These are phyloP conservation scores for Anthophora plumipes DNA, from an alignment of 2,888 invertebrate species.

Conservation along the genomic window DNA sequence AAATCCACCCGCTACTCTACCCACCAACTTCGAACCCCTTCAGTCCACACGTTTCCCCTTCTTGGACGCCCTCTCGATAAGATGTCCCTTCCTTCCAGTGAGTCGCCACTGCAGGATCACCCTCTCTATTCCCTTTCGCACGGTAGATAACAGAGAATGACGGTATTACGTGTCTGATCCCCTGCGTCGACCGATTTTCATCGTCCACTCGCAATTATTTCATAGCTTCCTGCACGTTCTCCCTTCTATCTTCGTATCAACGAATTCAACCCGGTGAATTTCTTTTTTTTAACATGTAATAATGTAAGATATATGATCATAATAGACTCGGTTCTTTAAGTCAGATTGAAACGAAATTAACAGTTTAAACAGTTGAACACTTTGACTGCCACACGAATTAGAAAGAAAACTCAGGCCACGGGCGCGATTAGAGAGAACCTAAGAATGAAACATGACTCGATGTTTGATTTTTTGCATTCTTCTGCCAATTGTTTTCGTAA, in stretches of 20 bases:
- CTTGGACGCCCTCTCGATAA: slow-evolving; percentile 75
- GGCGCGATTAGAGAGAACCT: too few relatives aligned
- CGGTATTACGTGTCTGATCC: slow-evolving; percentile 74
- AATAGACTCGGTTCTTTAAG: too few relatives aligned
- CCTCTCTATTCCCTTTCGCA: slow-evolving; percentile 55
- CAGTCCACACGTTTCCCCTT: slow-evolving; percentile 71
- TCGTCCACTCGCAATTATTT: slow-evolving; percentile 62
- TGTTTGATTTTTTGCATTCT: too few relatives aligned
- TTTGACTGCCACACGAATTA: too few relatives aligned
- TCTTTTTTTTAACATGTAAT: background rate
- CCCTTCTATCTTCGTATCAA: slow-evolving; percentile 8
- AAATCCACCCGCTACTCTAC: slow-evolving; percentile 69
- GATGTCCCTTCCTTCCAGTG: slow-evolving; percentile 71
- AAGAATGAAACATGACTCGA: too few relatives aligned
- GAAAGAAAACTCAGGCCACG: too few relatives aligned
- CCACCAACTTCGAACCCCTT: slow-evolving; percentile 74
- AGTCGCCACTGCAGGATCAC: slow-evolving; percentile 63
- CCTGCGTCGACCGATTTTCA: slow-evolving; percentile 59
- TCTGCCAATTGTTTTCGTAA: too few relatives aligned
- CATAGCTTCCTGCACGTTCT: slow-evolving; percentile 37
- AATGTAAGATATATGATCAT: too few relatives aligned
- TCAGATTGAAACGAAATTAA: too few relatives aligned
- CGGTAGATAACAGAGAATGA: slow-evolving; percentile 78
- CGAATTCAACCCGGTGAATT: background rate
- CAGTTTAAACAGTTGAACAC: too few relatives aligned